Evolutionary conservation across 1,140 invertebrate genomes (phyloP).

Genomic region (Ladona fulva): DNA sequence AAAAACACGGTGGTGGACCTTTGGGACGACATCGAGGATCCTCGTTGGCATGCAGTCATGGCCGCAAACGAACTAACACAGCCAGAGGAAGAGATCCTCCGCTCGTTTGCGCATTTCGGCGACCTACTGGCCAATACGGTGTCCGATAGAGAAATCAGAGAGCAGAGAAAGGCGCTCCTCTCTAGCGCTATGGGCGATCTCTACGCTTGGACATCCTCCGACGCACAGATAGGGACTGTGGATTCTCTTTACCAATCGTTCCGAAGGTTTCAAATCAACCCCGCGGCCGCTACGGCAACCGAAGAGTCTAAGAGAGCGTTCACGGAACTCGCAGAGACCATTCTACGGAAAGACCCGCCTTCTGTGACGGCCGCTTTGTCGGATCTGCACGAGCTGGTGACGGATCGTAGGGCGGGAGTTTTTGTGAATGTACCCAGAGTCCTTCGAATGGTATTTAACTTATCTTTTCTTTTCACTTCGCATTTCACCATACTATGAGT

Average conservation of each 20-base stretch:
- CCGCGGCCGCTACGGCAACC: conserved; percentile 33
- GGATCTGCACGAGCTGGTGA: conserved; percentile 40
- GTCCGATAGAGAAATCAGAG: conserved; percentile 17
- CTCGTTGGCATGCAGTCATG: conserved; percentile 32
- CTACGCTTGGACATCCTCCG: conserved; percentile 46
- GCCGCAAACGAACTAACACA: conserved; percentile 30
- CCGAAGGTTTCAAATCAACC: conserved; percentile 39
- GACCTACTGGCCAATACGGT: conserved; percentile 34
- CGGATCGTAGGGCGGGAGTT: conserved; percentile 34
- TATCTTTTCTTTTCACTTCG: no score
- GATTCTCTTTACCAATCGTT: conserved; percentile 50
- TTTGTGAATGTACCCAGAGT: neutral
- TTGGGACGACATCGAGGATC: conserved; percentile 39
- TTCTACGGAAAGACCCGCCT: conserved; percentile 42
- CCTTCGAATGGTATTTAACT: neutral
- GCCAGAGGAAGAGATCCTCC: conserved; percentile 43
- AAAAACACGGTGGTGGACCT: conserved; percentile 40
- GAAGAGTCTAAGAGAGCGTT: conserved; percentile 42
- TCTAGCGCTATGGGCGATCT: conserved; percentile 37
- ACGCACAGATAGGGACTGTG: conserved; percentile 42
- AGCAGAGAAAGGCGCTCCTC: neutral
- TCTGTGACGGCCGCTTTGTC: conserved; percentile 33
- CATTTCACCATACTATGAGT: no score
- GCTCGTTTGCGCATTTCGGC: conserved; percentile 44
- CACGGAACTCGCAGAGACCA: conserved; percentile 48